Percentiles rank a stretch among this genome's conserved stretches.
These are phyloP conservation scores for Sebastes matsubarae DNA, from an alignment of 2,797 vertebrate species.

Conservation along the genomic window DNA sequence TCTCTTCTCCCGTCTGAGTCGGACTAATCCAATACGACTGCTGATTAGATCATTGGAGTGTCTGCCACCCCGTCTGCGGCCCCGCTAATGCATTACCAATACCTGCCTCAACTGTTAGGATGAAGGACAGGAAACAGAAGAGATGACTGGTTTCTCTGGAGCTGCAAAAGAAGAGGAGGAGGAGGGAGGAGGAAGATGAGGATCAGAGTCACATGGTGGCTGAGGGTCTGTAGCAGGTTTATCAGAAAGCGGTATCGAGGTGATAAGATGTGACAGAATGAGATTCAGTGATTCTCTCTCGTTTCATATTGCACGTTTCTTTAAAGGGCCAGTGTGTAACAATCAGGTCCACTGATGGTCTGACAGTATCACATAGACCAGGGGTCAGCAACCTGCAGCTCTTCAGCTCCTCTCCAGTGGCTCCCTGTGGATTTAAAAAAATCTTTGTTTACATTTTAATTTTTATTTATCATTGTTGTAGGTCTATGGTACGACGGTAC, in stretches of 20 bases:
- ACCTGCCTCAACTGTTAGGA: constrained; percentile 4
- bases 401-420: too few relatives aligned
- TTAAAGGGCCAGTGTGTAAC: neutral
- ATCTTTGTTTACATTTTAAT: too few relatives aligned
- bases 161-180: neutral
- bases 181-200: neutral
- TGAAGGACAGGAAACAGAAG: constrained; percentile 36
- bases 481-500: too few relatives aligned
- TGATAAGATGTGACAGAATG: neutral
- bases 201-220: constrained; percentile 23
- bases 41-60: constrained; percentile 35
- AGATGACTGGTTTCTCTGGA: constrained; percentile 6
- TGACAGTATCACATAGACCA: too few relatives aligned
- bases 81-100: constrained; percentile 25
- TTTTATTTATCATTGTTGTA: too few relatives aligned
- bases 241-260: too few relatives aligned
- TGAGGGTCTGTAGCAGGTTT: neutral
- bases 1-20: neutral
- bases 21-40: constrained; percentile 51
- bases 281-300: neutral
- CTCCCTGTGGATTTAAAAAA: too few relatives aligned
- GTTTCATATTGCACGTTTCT: neutral
- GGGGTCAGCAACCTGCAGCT: too few relatives aligned
- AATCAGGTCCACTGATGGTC: too few relatives aligned
- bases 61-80: constrained; percentile 36